These are phyloP conservation scores for Polyploca ridens DNA, from an alignment of 2,888 invertebrate genomes.

Conservation along the genomic window DNA sequence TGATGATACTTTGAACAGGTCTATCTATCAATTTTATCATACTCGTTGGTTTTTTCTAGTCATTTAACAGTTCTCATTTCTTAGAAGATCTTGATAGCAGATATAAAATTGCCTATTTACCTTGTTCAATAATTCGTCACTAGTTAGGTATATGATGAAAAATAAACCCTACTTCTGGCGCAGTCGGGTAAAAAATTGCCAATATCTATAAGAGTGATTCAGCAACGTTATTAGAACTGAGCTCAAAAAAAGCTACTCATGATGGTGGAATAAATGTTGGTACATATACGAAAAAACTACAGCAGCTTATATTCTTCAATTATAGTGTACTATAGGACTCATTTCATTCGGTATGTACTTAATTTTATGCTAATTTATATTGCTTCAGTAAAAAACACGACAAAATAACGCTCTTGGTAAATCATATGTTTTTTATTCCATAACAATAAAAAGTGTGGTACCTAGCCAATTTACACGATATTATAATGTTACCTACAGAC, in stretches of 20 bases:
- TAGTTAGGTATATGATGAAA: no score
- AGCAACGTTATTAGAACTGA: neutral
- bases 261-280: neutral
- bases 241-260: no score
- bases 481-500: no score
- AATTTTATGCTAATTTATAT: constrained; percentile 13
- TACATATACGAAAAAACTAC: neutral
- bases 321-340: neutral
- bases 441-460: neutral
- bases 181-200: neutral
- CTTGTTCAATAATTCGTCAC: neutral
- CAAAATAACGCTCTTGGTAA: neutral
- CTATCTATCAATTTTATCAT: constrained; percentile 9
- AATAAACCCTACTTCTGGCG: neutral
- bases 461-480: no score
- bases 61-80: neutral
- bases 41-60: neutral
- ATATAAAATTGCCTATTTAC: neutral
- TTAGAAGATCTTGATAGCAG: neutral
- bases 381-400: neutral
- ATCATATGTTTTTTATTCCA: neutral
- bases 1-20: neutral
- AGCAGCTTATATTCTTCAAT: neutral
- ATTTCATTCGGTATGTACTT: neutral
- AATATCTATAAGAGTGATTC: neutral